phyloP scores from a whole-genome alignment of 1,140 invertebrate genomes.

The Drosophila truncata region DNA sequence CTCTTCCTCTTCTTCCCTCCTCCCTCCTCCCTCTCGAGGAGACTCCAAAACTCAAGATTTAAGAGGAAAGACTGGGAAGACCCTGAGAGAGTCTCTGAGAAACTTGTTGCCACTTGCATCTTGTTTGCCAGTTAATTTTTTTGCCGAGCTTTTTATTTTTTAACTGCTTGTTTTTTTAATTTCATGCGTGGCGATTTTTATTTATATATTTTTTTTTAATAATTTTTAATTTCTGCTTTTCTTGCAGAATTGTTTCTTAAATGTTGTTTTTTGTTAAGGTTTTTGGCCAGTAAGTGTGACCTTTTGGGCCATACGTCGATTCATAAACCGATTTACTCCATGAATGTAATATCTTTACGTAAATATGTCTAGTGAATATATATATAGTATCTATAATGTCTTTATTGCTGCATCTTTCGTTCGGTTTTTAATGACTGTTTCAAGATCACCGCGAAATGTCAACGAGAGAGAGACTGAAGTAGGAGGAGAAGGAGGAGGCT shows the following conservation, averaged over 20 bases:
- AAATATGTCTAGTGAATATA: not conserved
- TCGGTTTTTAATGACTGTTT: slow-evolving; percentile 23
- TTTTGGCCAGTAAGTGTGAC: slow-evolving; percentile 34
- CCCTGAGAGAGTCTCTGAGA: slow-evolving; percentile 2
- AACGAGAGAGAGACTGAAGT: not conserved
- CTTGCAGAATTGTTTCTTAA: slow-evolving; percentile 38
- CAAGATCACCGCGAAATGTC: slow-evolving; percentile 38
- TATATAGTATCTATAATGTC: slow-evolving; percentile 25
- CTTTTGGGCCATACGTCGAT: slow-evolving; percentile 23
- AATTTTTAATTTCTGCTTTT: slow-evolving; percentile 66
- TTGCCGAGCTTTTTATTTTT: slow-evolving; percentile 40
- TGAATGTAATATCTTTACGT: slow-evolving; percentile 23
- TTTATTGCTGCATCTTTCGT: slow-evolving; percentile 13
- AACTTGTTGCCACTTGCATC: slow-evolving; percentile 56
- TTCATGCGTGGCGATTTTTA: slow-evolving; percentile 62
- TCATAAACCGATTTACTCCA: slow-evolving; percentile 20
- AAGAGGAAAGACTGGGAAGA: not conserved
- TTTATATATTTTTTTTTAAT: slow-evolving; percentile 14
- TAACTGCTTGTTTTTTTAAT: slow-evolving; percentile 43
- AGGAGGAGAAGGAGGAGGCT: not conserved
- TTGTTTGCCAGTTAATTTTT: slow-evolving; percentile 20
- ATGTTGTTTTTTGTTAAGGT: slow-evolving; percentile 46
- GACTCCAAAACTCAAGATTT: not conserved
- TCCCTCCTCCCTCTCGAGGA: not conserved
- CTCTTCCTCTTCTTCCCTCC: too few species aligned